phyloP scores from a whole-genome alignment of 2,888 invertebrate genomes.

The Tineola bisselliella region DNA sequence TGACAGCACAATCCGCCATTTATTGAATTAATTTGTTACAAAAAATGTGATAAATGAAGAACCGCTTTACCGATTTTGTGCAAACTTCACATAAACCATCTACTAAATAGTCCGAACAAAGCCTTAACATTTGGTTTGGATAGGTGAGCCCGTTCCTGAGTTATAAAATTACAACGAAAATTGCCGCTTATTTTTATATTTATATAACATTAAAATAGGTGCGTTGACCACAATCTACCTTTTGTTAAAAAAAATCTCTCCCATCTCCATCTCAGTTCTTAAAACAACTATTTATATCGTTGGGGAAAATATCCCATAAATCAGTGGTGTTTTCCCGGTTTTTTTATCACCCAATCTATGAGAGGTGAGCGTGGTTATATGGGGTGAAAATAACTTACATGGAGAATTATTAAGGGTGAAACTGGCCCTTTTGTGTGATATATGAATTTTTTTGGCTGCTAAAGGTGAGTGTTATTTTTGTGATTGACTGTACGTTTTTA shows the following conservation, averaged over 20 bases:
- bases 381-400: slow-evolving; percentile 12
- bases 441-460: neutral
- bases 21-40: no score
- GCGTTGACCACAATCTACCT: slow-evolving; percentile 39
- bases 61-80: no score
- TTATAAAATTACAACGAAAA: no score
- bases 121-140: no score
- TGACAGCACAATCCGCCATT: no score
- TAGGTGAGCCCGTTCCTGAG: no score
- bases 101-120: no score
- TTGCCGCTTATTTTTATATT: no score
- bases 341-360: slow-evolving; percentile 12
- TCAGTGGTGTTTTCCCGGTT: slow-evolving; percentile 7
- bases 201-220: neutral
- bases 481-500: neutral
- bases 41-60: no score
- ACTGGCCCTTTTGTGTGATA: neutral
- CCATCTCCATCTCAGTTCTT: slow-evolving; percentile 42
- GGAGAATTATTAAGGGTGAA: slow-evolving; percentile 9
- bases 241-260: slow-evolving; percentile 42
- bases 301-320: slow-evolving; percentile 14
- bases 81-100: no score
- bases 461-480: neutral
- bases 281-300: slow-evolving; percentile 57
- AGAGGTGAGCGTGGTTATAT: slow-evolving; percentile 11